Evolutionary conservation across 2,113 vertebrate species (phyloP).

Genomic region (Rhineura floridana): DNA sequence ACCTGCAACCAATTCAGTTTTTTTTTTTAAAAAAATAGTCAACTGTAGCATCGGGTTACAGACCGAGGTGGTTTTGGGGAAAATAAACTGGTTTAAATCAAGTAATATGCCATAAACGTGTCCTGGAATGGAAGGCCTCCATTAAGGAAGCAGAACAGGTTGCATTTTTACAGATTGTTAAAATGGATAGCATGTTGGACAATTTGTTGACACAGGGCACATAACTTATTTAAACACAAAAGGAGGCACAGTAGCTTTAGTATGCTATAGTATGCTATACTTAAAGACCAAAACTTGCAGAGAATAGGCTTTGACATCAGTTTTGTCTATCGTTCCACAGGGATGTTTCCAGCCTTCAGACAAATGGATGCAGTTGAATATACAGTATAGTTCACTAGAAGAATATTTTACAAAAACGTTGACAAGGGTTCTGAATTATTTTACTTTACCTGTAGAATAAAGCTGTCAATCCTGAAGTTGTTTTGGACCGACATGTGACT

Average conservation of each 20-base stretch:
- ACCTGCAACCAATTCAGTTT: constrained; percentile 67
- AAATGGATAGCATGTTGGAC: constrained; percentile 45
- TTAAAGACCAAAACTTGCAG: neutral
- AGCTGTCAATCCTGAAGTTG: neutral
- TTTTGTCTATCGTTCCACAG: neutral
- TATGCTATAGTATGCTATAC: too few species aligned
- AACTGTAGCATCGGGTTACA: constrained; percentile 57
- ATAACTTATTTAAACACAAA: constrained; percentile 10
- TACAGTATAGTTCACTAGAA: too few species aligned
- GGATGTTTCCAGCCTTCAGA: neutral
- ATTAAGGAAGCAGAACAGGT: constrained; percentile 62
- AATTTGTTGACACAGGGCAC: constrained; percentile 21
- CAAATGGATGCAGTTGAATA: neutral
- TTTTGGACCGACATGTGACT: neutral
- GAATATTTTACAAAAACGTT: neutral
- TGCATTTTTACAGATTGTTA: constrained; percentile 63
- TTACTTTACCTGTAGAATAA: neutral
- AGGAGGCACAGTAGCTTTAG: neutral
- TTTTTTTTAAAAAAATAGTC: constrained; percentile 46
- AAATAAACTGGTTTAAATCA: constrained; percentile 67
- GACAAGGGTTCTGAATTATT: neutral
- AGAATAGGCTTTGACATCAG: neutral
- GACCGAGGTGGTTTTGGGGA: constrained; percentile 55
- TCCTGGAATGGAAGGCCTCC: constrained; percentile 61
- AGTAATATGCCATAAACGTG: constrained; percentile 68